Percentiles rank a stretch among this genome's conserved stretches.
These are phyloP conservation scores for Cygnus buccinator DNA, from an alignment of 2,113 vertebrate species.

Conservation along the genomic window DNA sequence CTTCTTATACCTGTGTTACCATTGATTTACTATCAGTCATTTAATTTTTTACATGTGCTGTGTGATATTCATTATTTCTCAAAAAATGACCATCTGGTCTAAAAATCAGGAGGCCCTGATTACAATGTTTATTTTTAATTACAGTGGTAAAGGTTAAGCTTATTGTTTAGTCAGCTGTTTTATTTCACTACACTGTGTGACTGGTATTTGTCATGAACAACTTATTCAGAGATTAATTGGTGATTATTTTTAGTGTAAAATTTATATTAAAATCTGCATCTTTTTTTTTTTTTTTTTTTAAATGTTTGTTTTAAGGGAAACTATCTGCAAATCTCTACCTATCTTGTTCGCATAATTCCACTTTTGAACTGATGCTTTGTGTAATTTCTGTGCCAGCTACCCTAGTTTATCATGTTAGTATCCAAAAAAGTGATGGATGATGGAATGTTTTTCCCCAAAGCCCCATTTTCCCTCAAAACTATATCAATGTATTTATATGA, in stretches of 20 bases:
- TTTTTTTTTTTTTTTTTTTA: background rate
- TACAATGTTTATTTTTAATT: background rate
- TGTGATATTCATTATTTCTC: background rate
- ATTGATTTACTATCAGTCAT: background rate
- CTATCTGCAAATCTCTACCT: background rate
- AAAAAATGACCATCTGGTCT: background rate
- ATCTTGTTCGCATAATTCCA: background rate
- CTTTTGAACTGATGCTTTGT: background rate
- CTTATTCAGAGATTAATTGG: background rate
- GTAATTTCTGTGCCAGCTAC: background rate
- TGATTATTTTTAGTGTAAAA: background rate
- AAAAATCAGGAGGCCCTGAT: background rate
- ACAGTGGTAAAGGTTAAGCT: background rate
- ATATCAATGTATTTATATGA: background rate
- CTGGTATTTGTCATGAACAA: background rate
- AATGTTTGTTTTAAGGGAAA: background rate
- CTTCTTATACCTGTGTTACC: background rate
- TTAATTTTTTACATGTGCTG: background rate
- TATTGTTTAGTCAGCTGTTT: background rate
- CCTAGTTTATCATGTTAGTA: background rate
- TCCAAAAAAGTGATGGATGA: background rate
- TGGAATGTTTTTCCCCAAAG: background rate
- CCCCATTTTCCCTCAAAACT: background rate
- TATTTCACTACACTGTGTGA: background rate
- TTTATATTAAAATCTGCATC: background rate